phyloP scores from a whole-genome alignment of 2,113 vertebrate species.

The Ornithorhynchus anatinus region DNA sequence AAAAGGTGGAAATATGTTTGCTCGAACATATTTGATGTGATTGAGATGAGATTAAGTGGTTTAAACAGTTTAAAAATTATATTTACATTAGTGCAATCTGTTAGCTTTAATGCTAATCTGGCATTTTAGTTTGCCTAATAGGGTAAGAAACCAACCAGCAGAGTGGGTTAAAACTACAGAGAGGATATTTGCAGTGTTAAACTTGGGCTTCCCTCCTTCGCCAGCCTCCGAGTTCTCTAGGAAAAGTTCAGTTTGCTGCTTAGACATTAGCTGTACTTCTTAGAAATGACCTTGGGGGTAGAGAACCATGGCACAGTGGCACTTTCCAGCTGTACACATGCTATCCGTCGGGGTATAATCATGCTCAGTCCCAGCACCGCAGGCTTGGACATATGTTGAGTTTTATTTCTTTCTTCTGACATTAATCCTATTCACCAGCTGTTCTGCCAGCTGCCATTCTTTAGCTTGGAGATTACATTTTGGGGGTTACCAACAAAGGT shows the following conservation, averaged over 20 bases:
- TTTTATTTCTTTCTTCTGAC: constrained; percentile 99
- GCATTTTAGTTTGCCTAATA: constrained; percentile 58
- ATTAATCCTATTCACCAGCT: constrained; percentile 99
- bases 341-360: constrained; percentile 98
- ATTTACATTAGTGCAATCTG: constrained; percentile 77
- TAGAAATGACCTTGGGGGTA: constrained; percentile 97
- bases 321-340: constrained; percentile 98
- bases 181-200: constrained; percentile 16
- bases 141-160: constrained; percentile 27
- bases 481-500: constrained; percentile 92
- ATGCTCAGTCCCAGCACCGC: constrained; percentile 96
- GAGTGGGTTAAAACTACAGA: constrained; percentile 43
- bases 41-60: constrained; percentile 73
- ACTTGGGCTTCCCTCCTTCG: constrained; percentile 32
- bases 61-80: constrained; percentile 79
- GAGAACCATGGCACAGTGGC: constrained; percentile 86
- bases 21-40: constrained; percentile 68
- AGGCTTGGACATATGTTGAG: constrained; percentile 99
- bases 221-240: constrained; percentile 63
- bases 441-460: constrained; percentile 99
- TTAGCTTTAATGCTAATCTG: constrained; percentile 73
- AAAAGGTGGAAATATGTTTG: constrained; percentile 60
- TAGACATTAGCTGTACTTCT: constrained; percentile 88
- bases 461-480: constrained; percentile 97
- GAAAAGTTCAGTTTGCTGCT: constrained; percentile 84